Evolutionary conservation across 2,888 invertebrate species (phyloP), one percentile per base, ranked within the genome.

Genomic region (Andrena haemorrhoa): DNA sequence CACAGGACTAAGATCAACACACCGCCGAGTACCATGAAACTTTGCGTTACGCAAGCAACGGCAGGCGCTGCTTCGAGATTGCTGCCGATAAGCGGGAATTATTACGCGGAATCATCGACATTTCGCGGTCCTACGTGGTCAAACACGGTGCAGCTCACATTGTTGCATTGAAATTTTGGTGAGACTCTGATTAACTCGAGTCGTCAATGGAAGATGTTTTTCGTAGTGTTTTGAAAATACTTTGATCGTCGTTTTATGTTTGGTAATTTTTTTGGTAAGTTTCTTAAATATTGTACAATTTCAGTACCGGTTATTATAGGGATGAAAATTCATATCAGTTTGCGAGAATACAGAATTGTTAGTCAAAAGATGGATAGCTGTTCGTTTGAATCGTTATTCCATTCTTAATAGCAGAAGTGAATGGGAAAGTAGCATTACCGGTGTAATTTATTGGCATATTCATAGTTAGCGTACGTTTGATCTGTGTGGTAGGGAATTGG

Each of bases 1-100:
- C 78, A 49, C 75, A 58, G 68, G 73, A 69, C 65, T 82, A 88
- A 87, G 83, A 86, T 87, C 87, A 88, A 88, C 86, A 86, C 23
- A 51, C 35, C 65, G 61, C 49, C 31, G 65, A 70, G 61, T 75
- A 63, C 82, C 53, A 72, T 61, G 80, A 80, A 80, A 87, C 84
- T 87, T 87, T 81, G n/a, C 68, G 60, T 70, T 85, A 65, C 72
- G 51, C 71, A 66, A 86, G 63, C 82, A 68, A 61, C 60, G 16
- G 26, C 66, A 53, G 75, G 72, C 47, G 77, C 53, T 51, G 74
- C 68, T 63, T 79, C 29, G 31, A 53, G 64, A 77, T 79, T 70
- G 71, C 33, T 63, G 49, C 64, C 73, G 83, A 75, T 79, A 79
- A 84, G 56, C 61, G 35, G 58, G 61, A 69, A 70, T 83, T 79